These are phyloP conservation scores for Leguminivora glycinivorella DNA, from an alignment of 1,140 invertebrate species.

Conservation along the genomic window DNA sequence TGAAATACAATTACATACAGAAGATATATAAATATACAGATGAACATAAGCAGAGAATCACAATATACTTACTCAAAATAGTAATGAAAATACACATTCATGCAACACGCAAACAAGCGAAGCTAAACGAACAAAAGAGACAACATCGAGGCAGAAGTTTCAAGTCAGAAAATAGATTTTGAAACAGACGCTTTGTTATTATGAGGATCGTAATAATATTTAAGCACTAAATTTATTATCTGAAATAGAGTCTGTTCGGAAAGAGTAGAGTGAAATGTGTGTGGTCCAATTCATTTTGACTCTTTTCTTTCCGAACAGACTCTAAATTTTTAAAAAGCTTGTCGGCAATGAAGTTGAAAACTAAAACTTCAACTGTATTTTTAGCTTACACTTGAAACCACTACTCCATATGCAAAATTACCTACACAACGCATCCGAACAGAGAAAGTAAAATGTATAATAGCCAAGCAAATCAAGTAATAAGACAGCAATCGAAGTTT, in stretches of 20 bases:
- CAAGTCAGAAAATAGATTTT: too few relatives aligned
- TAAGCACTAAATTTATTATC: too few relatives aligned
- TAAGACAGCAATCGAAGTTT: background rate
- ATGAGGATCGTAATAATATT: too few relatives aligned
- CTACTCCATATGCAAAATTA: background rate
- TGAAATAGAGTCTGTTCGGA: too few relatives aligned
- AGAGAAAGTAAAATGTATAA: slow-evolving; percentile 22
- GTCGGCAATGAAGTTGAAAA: too few relatives aligned
- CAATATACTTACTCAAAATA: background rate
- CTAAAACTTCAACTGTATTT: too few relatives aligned
- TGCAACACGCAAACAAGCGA: background rate
- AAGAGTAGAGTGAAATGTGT: too few relatives aligned
- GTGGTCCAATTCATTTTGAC: too few relatives aligned
- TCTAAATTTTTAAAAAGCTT: too few relatives aligned
- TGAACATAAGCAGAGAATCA: background rate
- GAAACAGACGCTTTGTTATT: too few relatives aligned
- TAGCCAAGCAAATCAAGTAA: background rate
- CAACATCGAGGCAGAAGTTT: background rate
- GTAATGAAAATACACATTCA: background rate
- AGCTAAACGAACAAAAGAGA: background rate
- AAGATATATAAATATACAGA: background rate
- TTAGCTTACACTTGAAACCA: background rate
- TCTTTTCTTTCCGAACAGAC: too few relatives aligned
- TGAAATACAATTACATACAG: background rate
- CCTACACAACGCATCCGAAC: background rate